Evolutionary conservation across 2,113 vertebrate species (phyloP).

Genomic region (Alethe castanea): DNA sequence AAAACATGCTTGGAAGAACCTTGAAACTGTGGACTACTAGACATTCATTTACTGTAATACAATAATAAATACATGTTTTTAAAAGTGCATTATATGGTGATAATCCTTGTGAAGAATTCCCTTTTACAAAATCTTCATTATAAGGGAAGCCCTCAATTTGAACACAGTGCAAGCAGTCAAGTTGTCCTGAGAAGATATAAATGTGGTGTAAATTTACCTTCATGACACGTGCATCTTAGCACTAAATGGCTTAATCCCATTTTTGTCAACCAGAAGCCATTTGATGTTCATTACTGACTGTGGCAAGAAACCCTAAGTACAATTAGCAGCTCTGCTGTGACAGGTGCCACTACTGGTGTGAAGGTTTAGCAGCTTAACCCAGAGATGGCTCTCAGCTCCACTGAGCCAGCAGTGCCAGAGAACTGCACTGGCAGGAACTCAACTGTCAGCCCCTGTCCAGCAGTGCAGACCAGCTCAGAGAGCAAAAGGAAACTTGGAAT

Average conservation of each 20-base stretch:
- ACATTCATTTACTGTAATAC: background rate
- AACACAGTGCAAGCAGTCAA: constrained; percentile 37
- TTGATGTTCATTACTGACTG: background rate
- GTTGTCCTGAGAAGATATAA: constrained; percentile 30
- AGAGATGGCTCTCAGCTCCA: background rate
- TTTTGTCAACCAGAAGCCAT: background rate
- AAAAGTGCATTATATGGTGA: constrained; percentile 41
- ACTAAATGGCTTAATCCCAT: background rate
- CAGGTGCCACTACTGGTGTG: background rate
- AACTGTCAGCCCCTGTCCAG: background rate
- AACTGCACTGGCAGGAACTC: background rate
- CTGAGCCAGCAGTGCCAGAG: background rate
- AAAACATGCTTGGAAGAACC: background rate
- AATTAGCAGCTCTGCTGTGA: background rate
- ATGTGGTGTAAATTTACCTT: background rate
- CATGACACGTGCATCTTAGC: fast-evolving
- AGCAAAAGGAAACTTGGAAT: background rate
- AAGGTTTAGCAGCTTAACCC: background rate
- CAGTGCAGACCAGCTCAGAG: background rate
- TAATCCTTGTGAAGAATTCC: background rate
- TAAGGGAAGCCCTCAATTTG: background rate
- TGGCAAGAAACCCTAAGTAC: background rate
- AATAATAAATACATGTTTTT: background rate
- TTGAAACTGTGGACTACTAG: background rate
- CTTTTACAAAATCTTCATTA: background rate